Percentiles rank a stretch among this genome's conserved stretches.
phyloP scores from a whole-genome alignment of 1,140 invertebrate genomes.

The silkworm (Bombyx mori) region ASM3026992v2 NC_085121.1:3671501-3672000 shows the following conservation, averaged over 20 bases:
- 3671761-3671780: too few species aligned
- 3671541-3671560: constrained; percentile 55
- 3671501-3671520: constrained; percentile 62
- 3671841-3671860: neutral
- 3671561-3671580: constrained; percentile 53
- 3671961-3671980: constrained; percentile 35
- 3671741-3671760: too few species aligned
- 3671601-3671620: constrained; percentile 43
- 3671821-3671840: neutral
- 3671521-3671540: constrained; percentile 52
- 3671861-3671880: constrained; percentile 8
- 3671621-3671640: constrained; percentile 41
- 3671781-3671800: too few species aligned
- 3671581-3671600: constrained; percentile 65
- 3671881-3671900: constrained; percentile 20
- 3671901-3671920: constrained; percentile 37
- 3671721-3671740: too few species aligned
- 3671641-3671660: constrained; percentile 33
- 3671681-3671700: constrained; percentile 2
- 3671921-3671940: constrained; percentile 58
- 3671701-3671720: too few species aligned
- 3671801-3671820: too few species aligned
- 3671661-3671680: constrained; percentile 55
- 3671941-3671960: constrained; percentile 32
- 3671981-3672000: constrained; percentile 16